These are phyloP conservation scores for Catocala sponsa DNA, from an alignment of 2,888 invertebrate genomes.

Conservation along the genomic window DNA sequence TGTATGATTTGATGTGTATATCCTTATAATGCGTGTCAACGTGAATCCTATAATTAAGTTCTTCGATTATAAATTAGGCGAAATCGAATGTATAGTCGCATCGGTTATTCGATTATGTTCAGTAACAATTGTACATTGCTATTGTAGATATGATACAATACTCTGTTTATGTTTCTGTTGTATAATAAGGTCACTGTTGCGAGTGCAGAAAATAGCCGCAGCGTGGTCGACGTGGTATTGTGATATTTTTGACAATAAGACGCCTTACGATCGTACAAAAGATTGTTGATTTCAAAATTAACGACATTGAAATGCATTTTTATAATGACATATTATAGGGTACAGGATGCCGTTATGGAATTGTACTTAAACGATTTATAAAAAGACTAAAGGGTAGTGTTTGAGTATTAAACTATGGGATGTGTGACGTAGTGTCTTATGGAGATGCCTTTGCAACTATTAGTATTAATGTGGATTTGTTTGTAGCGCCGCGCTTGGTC, in stretches of 20 bases:
- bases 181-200: slow-evolving; percentile 27
- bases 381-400: slow-evolving; percentile 73
- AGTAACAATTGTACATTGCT: no score
- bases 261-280: slow-evolving; percentile 61
- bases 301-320: slow-evolving; percentile 55
- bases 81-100: no score
- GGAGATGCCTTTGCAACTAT: slow-evolving; percentile 73
- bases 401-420: slow-evolving; percentile 70
- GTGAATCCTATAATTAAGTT: no score
- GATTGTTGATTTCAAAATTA: slow-evolving; percentile 54
- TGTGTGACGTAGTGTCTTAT: slow-evolving; percentile 65
- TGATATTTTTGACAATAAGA: slow-evolving; percentile 83
- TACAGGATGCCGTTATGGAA: slow-evolving; percentile 47
- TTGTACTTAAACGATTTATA: slow-evolving; percentile 77
- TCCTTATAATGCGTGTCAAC: no score
- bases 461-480: slow-evolving; percentile 74
- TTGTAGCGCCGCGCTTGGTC: slow-evolving; percentile 62
- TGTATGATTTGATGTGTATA: no score
- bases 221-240: slow-evolving; percentile 58
- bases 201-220: slow-evolving; percentile 23
- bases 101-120: slow-evolving; percentile 8
- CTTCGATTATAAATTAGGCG: no score
- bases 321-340: slow-evolving; percentile 41
- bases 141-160: slow-evolving; percentile 38
- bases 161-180: slow-evolving; percentile 35